These are phyloP conservation scores for Cheiracanthium punctorium DNA, from an alignment of 2,888 invertebrate species.

Conservation along the genomic window DNA sequence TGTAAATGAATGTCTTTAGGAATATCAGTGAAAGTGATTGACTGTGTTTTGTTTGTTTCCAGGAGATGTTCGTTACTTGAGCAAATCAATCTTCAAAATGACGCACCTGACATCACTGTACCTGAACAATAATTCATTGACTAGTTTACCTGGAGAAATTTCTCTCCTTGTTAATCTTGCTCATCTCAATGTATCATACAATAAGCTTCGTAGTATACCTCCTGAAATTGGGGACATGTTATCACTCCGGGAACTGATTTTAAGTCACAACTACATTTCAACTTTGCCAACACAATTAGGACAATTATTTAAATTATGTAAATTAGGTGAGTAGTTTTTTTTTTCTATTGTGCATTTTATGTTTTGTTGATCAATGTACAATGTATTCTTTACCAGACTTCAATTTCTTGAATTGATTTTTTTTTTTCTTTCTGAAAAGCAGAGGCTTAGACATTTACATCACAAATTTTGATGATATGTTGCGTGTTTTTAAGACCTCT, in stretches of 20 bases:
- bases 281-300: slow-evolving; percentile 97
- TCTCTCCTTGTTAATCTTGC: slow-evolving; percentile 88
- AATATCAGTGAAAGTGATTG: too few relatives aligned
- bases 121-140: slow-evolving; percentile 95
- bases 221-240: slow-evolving; percentile 97
- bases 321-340: slow-evolving; percentile 81
- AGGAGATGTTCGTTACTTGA: slow-evolving; percentile 96
- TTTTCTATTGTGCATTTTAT: background rate
- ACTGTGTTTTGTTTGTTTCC: slow-evolving; percentile 73
- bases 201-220: slow-evolving; percentile 95
- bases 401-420: too few relatives aligned
- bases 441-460: too few relatives aligned
- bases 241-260: slow-evolving; percentile 93
- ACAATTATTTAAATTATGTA: slow-evolving; percentile 95
- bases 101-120: slow-evolving; percentile 94
- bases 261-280: slow-evolving; percentile 95
- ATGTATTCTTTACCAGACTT: too few relatives aligned
- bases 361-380: too few relatives aligned
- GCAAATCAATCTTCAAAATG: slow-evolving; percentile 92
- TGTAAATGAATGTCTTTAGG: too few relatives aligned
- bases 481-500: too few relatives aligned
- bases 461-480: too few relatives aligned
- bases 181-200: slow-evolving; percentile 93
- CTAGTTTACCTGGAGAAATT: slow-evolving; percentile 93
- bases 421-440: too few relatives aligned